Base-by-base conservation (phyloP, 2,797 vertebrate genomes). In the Chanos chanos region DNA sequence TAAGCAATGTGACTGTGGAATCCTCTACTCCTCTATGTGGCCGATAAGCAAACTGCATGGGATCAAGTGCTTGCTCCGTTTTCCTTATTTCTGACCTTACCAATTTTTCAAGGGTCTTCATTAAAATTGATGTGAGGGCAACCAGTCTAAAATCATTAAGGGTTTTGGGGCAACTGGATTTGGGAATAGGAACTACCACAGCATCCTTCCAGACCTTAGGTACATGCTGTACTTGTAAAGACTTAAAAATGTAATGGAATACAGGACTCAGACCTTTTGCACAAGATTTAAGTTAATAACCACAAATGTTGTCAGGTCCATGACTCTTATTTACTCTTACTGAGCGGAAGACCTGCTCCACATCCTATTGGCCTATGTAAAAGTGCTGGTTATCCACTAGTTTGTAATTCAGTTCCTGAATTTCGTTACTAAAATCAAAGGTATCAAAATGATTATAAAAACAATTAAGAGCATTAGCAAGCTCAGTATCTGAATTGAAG, bases 141-240 rank as follows among this genome's bases (percentile, higher is more conserved):
- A 43, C 7, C 7, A 40, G 40, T 43, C 40, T 43, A 7, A 43
- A 7, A 13, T 43, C 15, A 13, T 48, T 36, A 19, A 60, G 16
- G 12, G 43, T 12, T 22, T n/a, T 60, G 13, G 31, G 57, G 21
- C 31, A 15, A 25, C 15, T 61, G 13, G 43, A 49, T 61, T 61
- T 61, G 9, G 44, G 45, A 43, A 44, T 36, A 41, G 63, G 54
- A 27, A 51, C 25, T 10, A 66, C 36, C 13, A 59, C 54, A 50
- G 63, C 44, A 57, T 59, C 43, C 21, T 43, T 66, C 54, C 63
- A 58, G 7, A 33, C n/a, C 18, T 33, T 66, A 18, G 37, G 63
- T 50, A 66, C 54, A 51, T 66, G 45, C 30, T 51, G 33, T 39
- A 39, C 24, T 21, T 47, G 41, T 40, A 61, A 28, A 39, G 47